These are phyloP conservation scores for Campoletis sonorensis DNA, from an alignment of 1,140 invertebrate species.

Conservation along the genomic window DNA sequence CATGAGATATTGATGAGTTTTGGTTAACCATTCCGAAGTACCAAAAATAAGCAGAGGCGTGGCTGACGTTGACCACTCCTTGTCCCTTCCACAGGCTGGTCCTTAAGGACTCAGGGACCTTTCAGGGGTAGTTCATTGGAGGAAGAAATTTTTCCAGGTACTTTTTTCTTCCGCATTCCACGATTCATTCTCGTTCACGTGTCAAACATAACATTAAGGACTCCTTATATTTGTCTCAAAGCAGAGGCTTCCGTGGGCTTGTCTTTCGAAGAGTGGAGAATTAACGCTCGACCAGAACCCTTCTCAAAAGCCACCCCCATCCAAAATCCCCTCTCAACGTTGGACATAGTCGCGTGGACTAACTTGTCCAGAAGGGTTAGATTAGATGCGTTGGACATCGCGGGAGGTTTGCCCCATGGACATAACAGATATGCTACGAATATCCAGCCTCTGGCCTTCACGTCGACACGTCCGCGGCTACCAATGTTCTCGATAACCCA, in stretches of 20 bases:
- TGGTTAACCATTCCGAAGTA: too few species aligned
- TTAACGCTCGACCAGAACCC: conserved; percentile 18
- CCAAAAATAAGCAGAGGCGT: too few species aligned
- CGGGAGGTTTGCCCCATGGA: conserved; percentile 62
- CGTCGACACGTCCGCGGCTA: conserved; percentile 55
- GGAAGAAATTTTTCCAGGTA: too few species aligned
- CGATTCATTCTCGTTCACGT: too few species aligned
- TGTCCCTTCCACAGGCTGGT: too few species aligned
- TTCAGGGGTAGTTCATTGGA: too few species aligned
- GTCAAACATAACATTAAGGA: too few species aligned
- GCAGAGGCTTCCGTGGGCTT: not conserved
- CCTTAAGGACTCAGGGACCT: too few species aligned
- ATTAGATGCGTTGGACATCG: conserved; percentile 72
- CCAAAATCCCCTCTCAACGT: not conserved
- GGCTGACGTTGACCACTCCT: too few species aligned
- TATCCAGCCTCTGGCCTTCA: conserved; percentile 64
- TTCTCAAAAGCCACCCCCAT: conserved; percentile 13
- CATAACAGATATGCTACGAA: conserved; percentile 59
- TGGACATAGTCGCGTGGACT: conserved; percentile 31
- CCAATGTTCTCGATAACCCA: conserved; percentile 14
- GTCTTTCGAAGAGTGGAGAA: conserved; percentile 28
- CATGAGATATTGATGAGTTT: too few species aligned
- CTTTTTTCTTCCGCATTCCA: too few species aligned
- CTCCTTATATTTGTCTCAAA: too few species aligned
- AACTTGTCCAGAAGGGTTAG: conserved; percentile 73